Evolutionary conservation across 1,140 invertebrate genomes (phyloP), one percentile per base, ranked within the genome.

Genomic region (Drosophila mauritiana): DNA sequence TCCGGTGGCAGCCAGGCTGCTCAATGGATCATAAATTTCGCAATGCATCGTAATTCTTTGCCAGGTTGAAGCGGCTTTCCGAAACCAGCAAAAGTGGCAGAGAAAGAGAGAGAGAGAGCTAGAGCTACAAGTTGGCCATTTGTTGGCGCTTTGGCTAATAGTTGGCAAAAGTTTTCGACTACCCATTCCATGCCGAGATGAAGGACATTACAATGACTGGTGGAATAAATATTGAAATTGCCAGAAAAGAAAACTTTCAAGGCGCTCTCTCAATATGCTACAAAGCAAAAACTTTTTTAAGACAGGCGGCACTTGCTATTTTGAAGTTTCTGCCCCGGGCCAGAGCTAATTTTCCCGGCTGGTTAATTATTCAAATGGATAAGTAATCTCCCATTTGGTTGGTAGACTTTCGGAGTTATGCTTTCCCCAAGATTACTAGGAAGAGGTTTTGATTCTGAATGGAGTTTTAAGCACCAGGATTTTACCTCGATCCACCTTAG

Each of bases 21-120:
- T 80, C 84, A 79, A 88, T 88, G 84, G 76, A 88, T 88, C 84
- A 88, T 88, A 88, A 88, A 88, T 88, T 88, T 79, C 79, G 53
- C 73, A 42, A 69, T 63, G 73, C 53, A 65, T 63, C 85, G 80
- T 88, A 88, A 89, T 88, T 88, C 84, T 89, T 89, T 51, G 54
- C 52, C 57, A 70, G 68, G 68, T 52, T 69, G 45, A 73, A 42
- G 37, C 48, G 45, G 37, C 48, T 46, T 42, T 39, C 37, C 45
- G 42, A 59, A 22, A 36, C 15, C 13, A 17, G 22, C 5, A 31
- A 31, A 22, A 48, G 39, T n/a, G 20, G n/a, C 10, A 37, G n/a
- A 27, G 3, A 13, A 13, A 13, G 37, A 13, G 12, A 39, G 11
- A 20, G 15, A 3, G 17, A 8, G 17, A 8, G 42, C 3, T n/a